These are phyloP conservation scores for Dyspetes luteomarginatus DNA, from an alignment of 2,888 invertebrate genomes.

Conservation along the genomic window DNA sequence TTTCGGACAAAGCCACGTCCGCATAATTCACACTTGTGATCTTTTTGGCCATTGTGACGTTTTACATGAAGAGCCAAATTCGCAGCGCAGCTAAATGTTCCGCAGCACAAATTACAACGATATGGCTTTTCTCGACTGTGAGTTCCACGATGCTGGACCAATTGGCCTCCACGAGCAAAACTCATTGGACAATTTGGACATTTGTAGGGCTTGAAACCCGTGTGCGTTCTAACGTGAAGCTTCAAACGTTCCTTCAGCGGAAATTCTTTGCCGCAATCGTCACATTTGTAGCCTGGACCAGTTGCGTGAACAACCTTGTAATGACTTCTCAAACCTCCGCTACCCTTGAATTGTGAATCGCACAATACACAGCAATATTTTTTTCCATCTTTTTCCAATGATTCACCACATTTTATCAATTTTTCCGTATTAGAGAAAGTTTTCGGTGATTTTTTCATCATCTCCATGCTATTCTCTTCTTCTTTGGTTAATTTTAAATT, in stretches of 20 bases:
- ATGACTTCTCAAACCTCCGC: conserved; percentile 81
- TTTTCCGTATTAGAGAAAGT: conserved; percentile 15
- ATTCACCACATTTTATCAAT: not conserved
- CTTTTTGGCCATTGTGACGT: conserved; percentile 90
- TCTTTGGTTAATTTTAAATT: conserved; percentile 8
- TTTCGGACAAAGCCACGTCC: conserved; percentile 91
- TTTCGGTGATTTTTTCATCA: not conserved
- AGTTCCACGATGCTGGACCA: conserved; percentile 89
- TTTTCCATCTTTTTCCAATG: conserved; percentile 66
- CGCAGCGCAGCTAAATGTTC: conserved; percentile 87
- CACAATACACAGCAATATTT: conserved; percentile 79
- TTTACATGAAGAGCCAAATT: conserved; percentile 84
- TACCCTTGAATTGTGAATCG: conserved; percentile 80
- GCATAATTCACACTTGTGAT: conserved; percentile 92
- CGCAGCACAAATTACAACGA: conserved; percentile 89
- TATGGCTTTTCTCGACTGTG: conserved; percentile 90
- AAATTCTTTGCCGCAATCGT: conserved; percentile 90
- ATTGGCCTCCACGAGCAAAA: conserved; percentile 90
- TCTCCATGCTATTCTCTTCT: conserved; percentile 27
- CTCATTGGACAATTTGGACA: conserved; percentile 87
- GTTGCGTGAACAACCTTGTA: conserved; percentile 80
- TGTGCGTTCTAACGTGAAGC: conserved; percentile 90
- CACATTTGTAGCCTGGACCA: conserved; percentile 87
- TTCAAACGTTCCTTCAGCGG: conserved; percentile 90
- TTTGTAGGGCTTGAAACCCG: conserved; percentile 88